Base-by-base conservation (phyloP, 2,888 invertebrate species). In the Hipparchia semele region DNA sequence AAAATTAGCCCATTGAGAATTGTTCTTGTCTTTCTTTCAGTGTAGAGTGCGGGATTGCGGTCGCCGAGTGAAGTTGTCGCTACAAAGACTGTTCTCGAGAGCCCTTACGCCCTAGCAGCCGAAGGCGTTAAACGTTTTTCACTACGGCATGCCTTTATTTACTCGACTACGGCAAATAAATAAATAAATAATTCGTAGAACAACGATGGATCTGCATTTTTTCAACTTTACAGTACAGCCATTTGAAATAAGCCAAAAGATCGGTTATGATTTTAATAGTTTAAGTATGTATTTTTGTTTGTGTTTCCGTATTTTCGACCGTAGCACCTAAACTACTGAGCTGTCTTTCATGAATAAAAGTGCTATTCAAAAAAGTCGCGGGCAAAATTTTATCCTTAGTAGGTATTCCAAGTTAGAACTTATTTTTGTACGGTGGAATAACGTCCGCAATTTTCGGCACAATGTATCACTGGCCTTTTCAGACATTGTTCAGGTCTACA, bases 1-100 rank as follows among this genome's bases (percentile, higher is more conserved):
- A 51, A 51, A 64, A 64, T 64, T 23, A 12, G 64, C 9, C 51
- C 64, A 51, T 51, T 64, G 64, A 64, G 64, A 64, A 64, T 54
- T 46, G 51, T 51, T 64, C 64, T 51, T 23, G 64, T 64, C 51
- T 64, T 64, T 51, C 23, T 53, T 51, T 53, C 10, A 51, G 8
- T 13, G 13, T 13, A 45, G 61, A 46, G 51, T 33, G 51, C 23
- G 33, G 33, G 12, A 53, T 53, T 65, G 53, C 33, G 53, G 65
- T 53, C 49, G 65, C 65, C 65, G 65, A 46, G 8, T n/a, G 33
- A 33, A 12, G 10, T 6, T 10, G 23, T n/a, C 23, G 6, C 13
- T 23, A 23, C 64, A 45, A 61, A 45, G 61, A 45, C 45, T 7
- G 59, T 49, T 10, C 23, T 51, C 51, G 6, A 53, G 33, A 33